These are phyloP conservation scores for Heliconius aoede DNA, from an alignment of 2,888 invertebrate genomes.

Conservation along the genomic window DNA sequence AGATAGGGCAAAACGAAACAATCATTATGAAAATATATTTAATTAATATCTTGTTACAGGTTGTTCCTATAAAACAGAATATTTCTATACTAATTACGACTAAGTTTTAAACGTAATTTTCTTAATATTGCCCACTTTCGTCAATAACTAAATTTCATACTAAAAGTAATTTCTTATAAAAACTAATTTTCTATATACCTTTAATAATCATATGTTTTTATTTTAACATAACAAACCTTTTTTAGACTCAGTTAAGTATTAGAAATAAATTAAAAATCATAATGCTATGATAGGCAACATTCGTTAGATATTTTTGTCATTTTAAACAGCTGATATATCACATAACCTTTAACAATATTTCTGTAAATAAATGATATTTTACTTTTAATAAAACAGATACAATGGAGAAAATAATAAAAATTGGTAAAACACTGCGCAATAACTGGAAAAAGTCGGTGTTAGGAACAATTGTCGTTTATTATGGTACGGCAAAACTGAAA, in stretches of 20 bases:
- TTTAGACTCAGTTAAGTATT: neutral
- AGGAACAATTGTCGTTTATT: slow-evolving; percentile 86
- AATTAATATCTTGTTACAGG: neutral
- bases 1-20: neutral
- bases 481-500: slow-evolving; percentile 87
- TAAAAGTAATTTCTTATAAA: no score
- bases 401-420: slow-evolving; percentile 85
- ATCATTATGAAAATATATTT: neutral
- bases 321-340: slow-evolving; percentile 27
- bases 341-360: slow-evolving; percentile 1
- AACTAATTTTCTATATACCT: neutral
- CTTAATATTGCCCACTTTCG: neutral
- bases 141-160: neutral
- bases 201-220: neutral
- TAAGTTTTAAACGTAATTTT: neutral
- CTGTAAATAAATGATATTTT: slow-evolving; percentile 8
- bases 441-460: slow-evolving; percentile 96
- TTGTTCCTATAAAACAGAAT: neutral
- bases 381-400: slow-evolving; percentile 5
- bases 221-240: neutral
- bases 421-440: slow-evolving; percentile 87
- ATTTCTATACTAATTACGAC: neutral
- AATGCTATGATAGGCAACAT: slow-evolving; percentile 3
- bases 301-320: neutral
- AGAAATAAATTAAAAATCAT: neutral